Base-by-base conservation (phyloP, 2,797 vertebrate genomes). In the Alca torda region DNA sequence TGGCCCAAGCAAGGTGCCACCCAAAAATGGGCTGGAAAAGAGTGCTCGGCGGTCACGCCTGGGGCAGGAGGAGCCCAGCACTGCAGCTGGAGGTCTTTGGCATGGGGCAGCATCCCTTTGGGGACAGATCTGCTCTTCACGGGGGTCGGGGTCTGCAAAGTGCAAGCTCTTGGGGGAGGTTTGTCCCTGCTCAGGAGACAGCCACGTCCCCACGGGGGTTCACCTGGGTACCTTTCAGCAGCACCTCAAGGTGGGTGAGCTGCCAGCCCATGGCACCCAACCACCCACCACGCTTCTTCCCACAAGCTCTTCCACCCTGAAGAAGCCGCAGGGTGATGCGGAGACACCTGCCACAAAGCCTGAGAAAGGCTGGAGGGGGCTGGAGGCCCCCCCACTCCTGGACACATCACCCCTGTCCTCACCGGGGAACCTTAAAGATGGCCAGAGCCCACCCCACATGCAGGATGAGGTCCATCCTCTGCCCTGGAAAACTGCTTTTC, bases 201-300 rank as follows among this genome's bases (percentile, higher is more conserved):
- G 16, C 31, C 37, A 11, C 0, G 0, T 33, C 26, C 45, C 25
- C 3, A 2, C 4, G 1, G 16, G 15, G 67, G 54, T 23, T 63
- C 9, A 2, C 11, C 54, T 28, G 20, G 16, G 14, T 6, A 28
- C n/a, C 69, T 24, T 60, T 11, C 37, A 18, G 37, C 24, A 86
- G 41, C 69, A 70, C 19, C 70, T 77, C 48, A 37, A 18, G 16
- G 16, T 1, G 0, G 9, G 7, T 5, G 19, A 16, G 17, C 12
- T 41, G 46, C n/a, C 43, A 81, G 28, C 23, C 59, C 23, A 8
- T 2, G 1, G 24, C 75, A 67, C 33, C 17, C 13, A 39, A 48
- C 43, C n/a, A 30, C 46, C 20, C 59, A 41, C 35, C 76, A 21
- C 0, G 0, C 45, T 64, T 28, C 18, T 6, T 91, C 33, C 19